phyloP scores from a whole-genome alignment of 2,797 vertebrate genomes.

The Myotis myotis region DNA sequence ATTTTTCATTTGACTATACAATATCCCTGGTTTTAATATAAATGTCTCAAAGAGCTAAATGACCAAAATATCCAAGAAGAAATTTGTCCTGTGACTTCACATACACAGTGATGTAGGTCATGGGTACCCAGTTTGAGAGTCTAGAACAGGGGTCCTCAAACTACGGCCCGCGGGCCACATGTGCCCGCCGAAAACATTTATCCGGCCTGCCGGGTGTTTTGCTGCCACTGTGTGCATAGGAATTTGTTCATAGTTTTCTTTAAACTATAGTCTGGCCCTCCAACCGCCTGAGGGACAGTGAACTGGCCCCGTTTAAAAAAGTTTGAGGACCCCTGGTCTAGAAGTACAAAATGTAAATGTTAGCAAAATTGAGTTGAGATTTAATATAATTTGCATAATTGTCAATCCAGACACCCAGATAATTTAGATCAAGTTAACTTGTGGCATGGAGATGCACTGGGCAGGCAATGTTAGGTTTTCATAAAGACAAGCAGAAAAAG shows the following conservation, averaged over 20 bases:
- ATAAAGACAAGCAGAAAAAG: background rate
- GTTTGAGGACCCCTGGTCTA: background rate
- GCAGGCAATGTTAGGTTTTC: background rate
- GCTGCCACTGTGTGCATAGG: too few relatives aligned
- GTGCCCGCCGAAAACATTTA: too few relatives aligned
- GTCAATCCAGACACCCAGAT: background rate
- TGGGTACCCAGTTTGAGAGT: background rate
- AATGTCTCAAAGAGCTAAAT: conserved; percentile 49
- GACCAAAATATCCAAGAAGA: background rate
- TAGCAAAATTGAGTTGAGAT: background rate
- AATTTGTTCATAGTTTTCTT: too few relatives aligned
- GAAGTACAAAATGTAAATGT: background rate
- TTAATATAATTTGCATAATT: background rate
- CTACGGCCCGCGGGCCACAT: too few relatives aligned
- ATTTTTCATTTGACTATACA: background rate
- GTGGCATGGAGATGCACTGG: background rate
- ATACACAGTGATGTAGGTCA: background rate
- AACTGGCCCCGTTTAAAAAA: too few relatives aligned
- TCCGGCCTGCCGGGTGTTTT: too few relatives aligned
- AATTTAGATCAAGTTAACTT: background rate
- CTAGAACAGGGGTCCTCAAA: background rate
- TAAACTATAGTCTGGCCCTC: too few relatives aligned
- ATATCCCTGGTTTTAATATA: conserved; percentile 12
- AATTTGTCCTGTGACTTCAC: background rate
- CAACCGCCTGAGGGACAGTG: too few relatives aligned